Base-by-base conservation (phyloP, 2,113 vertebrate species). In the Neoarius graeffei region DNA sequence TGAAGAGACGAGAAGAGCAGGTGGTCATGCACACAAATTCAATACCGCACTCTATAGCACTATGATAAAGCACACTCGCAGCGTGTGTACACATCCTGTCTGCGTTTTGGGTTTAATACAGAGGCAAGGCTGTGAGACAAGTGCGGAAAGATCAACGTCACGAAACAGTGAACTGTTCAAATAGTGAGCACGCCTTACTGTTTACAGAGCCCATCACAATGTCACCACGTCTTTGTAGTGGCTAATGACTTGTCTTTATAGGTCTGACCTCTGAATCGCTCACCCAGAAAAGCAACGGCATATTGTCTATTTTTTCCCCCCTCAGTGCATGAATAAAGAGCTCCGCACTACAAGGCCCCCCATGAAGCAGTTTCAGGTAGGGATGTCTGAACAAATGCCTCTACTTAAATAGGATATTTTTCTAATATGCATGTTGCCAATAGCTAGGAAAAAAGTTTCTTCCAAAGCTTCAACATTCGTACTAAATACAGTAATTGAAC, bases 1-100 rank as follows among this genome's bases (percentile, higher is more conserved):
- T 99, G 93, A 79, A 79, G 85, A 0, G 20, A 64, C 88, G 71
- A 89, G 62, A 85, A 62, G 27, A 50, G n/a, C 48, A 25, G 19
- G 83, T 66, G 35, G 76, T 66, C n/a, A 86, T 15, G 35, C 17
- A 48, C 17, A 52, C 20, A 64, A 13, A 52, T 5, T 8, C 35
- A 64, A 27, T 1, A 20, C 59, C n/a, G 57, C 17, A 79, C 50
- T 23, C 42, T 67, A 56, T n/a, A 82, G 50, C 77, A 83, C 71
- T 81, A 66, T 77, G 56, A 86, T 27, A 84, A 85, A 50, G 56
- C 80, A 62, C 69, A 60, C 86, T 27, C n/a, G 27, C 35, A 73
- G 73, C 52, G 35, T 67, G 25, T 86, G 74, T 81, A 85, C 81
- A 86, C 86, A 76, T 83, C 83, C 83, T 85, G 83, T 48, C n/a